Percentiles rank a stretch among this genome's conserved stretches.
Conservation (phyloP, 2,888 invertebrate genomes). For the Ornithoptera priamus region DNA sequence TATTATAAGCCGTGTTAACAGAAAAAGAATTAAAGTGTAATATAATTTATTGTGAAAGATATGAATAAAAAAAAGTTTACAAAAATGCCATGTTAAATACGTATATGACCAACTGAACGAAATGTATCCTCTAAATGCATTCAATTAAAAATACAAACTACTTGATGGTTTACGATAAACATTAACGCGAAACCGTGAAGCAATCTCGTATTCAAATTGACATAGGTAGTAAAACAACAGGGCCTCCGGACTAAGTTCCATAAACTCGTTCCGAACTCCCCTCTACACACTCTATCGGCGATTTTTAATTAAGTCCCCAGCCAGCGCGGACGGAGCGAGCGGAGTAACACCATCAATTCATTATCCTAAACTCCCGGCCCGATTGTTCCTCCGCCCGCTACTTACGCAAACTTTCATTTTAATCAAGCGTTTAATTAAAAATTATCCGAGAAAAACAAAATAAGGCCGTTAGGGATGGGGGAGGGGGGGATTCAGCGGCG, state of each 20-base stretch:
- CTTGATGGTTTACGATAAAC: slow-evolving; percentile 37
- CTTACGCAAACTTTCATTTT: slow-evolving; percentile 81
- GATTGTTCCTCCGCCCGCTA: slow-evolving; percentile 78
- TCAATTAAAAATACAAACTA: slow-evolving; percentile 33
- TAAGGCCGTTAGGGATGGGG: slow-evolving; percentile 72
- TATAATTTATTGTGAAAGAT: slow-evolving; percentile 4
- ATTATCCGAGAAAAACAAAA: slow-evolving; percentile 81
- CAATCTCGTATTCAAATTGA: slow-evolving; percentile 78
- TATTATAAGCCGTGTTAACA: neutral
- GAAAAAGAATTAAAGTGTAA: neutral
- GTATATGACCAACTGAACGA: neutral
- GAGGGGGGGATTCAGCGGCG: no score
- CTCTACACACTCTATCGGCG: slow-evolving; percentile 79
- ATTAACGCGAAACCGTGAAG: slow-evolving; percentile 51
- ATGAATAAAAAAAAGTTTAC: slow-evolving; percentile 10
- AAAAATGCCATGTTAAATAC: slow-evolving; percentile 11
- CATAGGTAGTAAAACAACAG: slow-evolving; percentile 75
- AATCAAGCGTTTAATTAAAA: slow-evolving; percentile 81
- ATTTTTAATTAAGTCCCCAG: slow-evolving; percentile 80
- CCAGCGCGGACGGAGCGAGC: slow-evolving; percentile 72
- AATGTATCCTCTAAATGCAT: neutral
- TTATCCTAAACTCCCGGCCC: slow-evolving; percentile 79
- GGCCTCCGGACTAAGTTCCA: slow-evolving; percentile 73
- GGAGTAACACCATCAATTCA: slow-evolving; percentile 80
- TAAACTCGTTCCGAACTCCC: slow-evolving; percentile 77